phyloP scores from a whole-genome alignment of 2,113 vertebrate genomes.

The Taurulus bubalis region DNA sequence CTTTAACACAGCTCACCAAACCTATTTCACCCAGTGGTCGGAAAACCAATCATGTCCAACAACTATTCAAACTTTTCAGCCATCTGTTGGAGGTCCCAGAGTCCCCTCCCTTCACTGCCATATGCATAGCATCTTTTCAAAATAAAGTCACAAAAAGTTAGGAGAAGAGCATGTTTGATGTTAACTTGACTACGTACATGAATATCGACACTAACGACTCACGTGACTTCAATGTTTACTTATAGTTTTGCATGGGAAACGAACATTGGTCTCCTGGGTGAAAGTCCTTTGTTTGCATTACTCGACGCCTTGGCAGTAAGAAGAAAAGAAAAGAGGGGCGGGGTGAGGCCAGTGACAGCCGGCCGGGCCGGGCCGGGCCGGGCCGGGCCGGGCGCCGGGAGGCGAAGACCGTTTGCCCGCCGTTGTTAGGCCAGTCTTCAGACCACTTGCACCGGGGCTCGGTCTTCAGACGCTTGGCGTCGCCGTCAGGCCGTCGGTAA shows the following conservation, averaged over 20 bases:
- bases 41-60: slow-evolving; percentile 56
- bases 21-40: slow-evolving; percentile 36
- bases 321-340: too few relatives aligned
- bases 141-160: background rate
- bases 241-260: background rate
- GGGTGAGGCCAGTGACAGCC: too few relatives aligned
- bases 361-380: too few relatives aligned
- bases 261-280: background rate
- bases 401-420: too few relatives aligned
- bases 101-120: slow-evolving; percentile 32
- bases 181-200: background rate
- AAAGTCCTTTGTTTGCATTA: background rate
- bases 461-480: too few relatives aligned
- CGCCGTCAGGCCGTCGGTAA: too few relatives aligned
- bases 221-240: background rate
- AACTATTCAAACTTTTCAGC: slow-evolving; percentile 40
- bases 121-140: background rate
- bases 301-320: too few relatives aligned
- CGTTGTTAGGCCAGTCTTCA: too few relatives aligned
- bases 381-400: too few relatives aligned
- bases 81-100: slow-evolving; percentile 43
- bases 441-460: too few relatives aligned
- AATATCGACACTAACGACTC: background rate
- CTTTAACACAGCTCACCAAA: slow-evolving; percentile 41
- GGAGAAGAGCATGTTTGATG: background rate